Base-by-base conservation (phyloP, 2,888 invertebrate species). In the Acleris sparsana region DNA sequence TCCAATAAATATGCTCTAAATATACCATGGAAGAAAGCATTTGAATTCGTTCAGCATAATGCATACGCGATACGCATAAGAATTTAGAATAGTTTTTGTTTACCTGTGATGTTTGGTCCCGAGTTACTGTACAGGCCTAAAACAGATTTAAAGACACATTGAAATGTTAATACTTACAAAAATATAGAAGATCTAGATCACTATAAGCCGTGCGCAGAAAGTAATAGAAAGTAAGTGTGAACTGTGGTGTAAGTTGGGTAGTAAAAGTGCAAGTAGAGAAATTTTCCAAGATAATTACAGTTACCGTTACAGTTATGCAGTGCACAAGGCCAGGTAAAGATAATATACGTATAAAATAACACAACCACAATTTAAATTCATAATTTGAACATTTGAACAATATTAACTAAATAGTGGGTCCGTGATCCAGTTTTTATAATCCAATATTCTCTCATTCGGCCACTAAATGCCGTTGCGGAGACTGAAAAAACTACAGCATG, bases 61-160 rank as follows among this genome's bases (percentile, higher is more conserved):
- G n/a, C 4, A 22, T 52, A 65, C 69, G 71, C 64, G 64, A 67
- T 63, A 70, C 60, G 69, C 71, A 62, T 70, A 67, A 71, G 73
- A 73, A 71, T 65, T 66, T 64, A 64, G n/a, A 51, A 51, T 55
- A 53, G 17, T 46, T 17, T n/a, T 59, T 44, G 9, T 80, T 86
- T 88, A 88, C 88, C 88, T 88, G 88, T 72, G 82, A 71, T 82
- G 84, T 77, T 78, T 84, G 88, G 79, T 87, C 88, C 84, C 87
- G 82, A 73, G 84, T 78, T 80, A 82, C 86, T 78, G 88, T 72
- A 79, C 88, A 88, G 88, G 88, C 88, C 88, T 88, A 88, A 86
- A 89, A 89, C 88, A 89, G 87, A 88, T 88, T 85, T 78, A 84
- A 87, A 85, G 77, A 81, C 81, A 85, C 82, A 80, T 82, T 85